Evolutionary conservation across 92 coral and sea anemone species (phyloP).

Genomic region (Epizoanthus ramosus): DNA sequence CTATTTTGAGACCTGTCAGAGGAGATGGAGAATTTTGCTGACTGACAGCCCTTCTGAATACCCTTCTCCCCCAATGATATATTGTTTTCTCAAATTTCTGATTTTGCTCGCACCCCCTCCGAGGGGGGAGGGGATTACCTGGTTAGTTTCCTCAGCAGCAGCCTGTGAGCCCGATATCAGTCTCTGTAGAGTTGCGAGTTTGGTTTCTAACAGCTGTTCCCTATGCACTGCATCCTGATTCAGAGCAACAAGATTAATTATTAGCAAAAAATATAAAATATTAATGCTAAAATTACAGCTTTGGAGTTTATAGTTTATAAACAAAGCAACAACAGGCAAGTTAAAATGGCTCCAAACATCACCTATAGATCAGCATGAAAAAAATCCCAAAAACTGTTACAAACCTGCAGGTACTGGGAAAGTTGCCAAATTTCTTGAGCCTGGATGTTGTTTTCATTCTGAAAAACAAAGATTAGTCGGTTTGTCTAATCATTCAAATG

Average conservation of each 20-base stretch:
- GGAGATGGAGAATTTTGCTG: too few relatives aligned
- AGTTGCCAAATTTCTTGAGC: constrained; percentile 96
- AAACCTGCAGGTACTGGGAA: constrained; percentile 94
- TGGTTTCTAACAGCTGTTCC: constrained; percentile 93
- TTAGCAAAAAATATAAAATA: too few relatives aligned
- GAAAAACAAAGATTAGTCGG: not conserved
- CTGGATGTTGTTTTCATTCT: constrained; percentile 87
- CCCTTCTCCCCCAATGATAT: too few relatives aligned
- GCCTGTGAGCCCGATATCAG: constrained; percentile 80
- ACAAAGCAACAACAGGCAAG: too few relatives aligned
- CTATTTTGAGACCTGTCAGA: too few relatives aligned
- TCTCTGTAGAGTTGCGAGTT: constrained; percentile 90
- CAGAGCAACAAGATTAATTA: not conserved
- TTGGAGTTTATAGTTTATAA: too few relatives aligned
- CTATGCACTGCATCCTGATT: constrained; percentile 91
- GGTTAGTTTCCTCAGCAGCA: constrained; percentile 78
- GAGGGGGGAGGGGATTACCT: constrained; percentile 49
- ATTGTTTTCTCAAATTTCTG: too few relatives aligned
- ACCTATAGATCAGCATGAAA: not conserved
- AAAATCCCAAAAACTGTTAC: not conserved
- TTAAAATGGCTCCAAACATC: not conserved
- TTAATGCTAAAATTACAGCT: too few relatives aligned
- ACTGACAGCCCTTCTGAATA: too few relatives aligned
- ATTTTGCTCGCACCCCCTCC: too few relatives aligned
- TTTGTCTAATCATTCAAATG: too few relatives aligned